Percentiles rank a stretch among this genome's conserved stretches.
phyloP scores from a whole-genome alignment of 1,140 invertebrate species.

The Nixonia krombeini region DNA sequence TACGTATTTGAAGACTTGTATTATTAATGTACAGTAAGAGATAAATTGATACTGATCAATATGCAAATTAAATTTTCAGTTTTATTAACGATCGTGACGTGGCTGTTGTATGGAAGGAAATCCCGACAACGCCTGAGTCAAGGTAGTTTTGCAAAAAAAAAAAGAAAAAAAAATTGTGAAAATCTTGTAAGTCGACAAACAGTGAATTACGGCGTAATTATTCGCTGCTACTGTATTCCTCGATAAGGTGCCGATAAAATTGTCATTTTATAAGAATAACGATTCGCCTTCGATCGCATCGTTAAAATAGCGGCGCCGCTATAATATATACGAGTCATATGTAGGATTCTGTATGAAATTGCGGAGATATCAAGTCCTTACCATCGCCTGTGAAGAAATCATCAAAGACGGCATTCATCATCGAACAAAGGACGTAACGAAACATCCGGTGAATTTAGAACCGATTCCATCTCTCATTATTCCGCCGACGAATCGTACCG shows the following conservation, averaged over 20 bases:
- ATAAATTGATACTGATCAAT: too few species aligned
- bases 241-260: constrained; percentile 39
- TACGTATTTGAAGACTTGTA: too few species aligned
- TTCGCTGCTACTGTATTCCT: constrained; percentile 7
- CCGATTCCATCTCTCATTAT: constrained; percentile 60
- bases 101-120: too few species aligned
- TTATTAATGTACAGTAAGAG: too few species aligned
- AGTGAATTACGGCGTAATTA: constrained; percentile 34
- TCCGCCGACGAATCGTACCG: constrained; percentile 45
- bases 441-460: constrained; percentile 69
- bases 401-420: constrained; percentile 61
- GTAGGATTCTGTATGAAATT: constrained; percentile 53
- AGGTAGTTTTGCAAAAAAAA: neutral
- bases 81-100: too few species aligned
- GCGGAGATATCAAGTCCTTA: constrained; percentile 66
- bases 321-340: constrained; percentile 23
- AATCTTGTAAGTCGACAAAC: neutral
- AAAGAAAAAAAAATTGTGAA: neutral
- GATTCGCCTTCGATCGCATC: constrained; percentile 26
- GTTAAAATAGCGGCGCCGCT: constrained; percentile 28
- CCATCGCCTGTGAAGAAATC: constrained; percentile 66
- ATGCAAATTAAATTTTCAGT: too few species aligned
- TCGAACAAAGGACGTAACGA: constrained; percentile 65
- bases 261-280: constrained; percentile 16
- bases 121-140: too few species aligned